phyloP scores from a whole-genome alignment of 2,113 vertebrate species.

The Lepus americanus region DNA sequence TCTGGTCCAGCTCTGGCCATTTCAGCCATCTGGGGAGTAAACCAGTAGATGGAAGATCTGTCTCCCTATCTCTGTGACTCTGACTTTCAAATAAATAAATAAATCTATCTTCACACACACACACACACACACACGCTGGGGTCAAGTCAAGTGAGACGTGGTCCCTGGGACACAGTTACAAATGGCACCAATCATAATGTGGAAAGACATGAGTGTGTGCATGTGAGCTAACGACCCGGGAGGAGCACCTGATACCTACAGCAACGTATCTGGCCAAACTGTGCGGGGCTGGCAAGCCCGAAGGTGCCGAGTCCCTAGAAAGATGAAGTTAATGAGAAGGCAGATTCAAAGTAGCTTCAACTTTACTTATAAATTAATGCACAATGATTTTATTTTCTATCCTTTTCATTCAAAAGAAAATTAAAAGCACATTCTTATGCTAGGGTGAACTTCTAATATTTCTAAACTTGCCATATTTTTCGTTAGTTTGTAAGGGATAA shows the following conservation, averaged over 20 bases:
- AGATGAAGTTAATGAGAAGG: not conserved
- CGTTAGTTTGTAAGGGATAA: slow-evolving; percentile 64
- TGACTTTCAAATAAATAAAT: no score
- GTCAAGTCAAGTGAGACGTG: not conserved
- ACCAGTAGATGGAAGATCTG: no score
- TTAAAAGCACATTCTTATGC: slow-evolving; percentile 40
- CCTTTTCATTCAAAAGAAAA: slow-evolving; percentile 63
- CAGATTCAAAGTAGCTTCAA: slow-evolving; percentile 38
- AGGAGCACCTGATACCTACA: not conserved
- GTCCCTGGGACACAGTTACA: slow-evolving; percentile 17
- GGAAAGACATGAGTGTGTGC: not conserved
- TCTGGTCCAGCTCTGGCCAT: no score
- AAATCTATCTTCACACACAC: no score
- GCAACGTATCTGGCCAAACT: not conserved
- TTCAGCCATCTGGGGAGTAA: no score
- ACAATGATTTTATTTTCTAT: slow-evolving; percentile 49
- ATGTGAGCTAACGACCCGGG: not conserved
- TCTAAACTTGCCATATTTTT: slow-evolving; percentile 22
- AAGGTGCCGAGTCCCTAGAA: not conserved
- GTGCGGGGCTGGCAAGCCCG: not conserved
- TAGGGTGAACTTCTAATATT: slow-evolving; percentile 32
- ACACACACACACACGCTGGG: no score
- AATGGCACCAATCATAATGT: not conserved
- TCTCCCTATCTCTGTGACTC: no score
- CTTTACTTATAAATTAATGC: slow-evolving; percentile 49